Base-by-base conservation (phyloP, 2,113 vertebrate species). In the Sturnira hondurensis region DNA sequence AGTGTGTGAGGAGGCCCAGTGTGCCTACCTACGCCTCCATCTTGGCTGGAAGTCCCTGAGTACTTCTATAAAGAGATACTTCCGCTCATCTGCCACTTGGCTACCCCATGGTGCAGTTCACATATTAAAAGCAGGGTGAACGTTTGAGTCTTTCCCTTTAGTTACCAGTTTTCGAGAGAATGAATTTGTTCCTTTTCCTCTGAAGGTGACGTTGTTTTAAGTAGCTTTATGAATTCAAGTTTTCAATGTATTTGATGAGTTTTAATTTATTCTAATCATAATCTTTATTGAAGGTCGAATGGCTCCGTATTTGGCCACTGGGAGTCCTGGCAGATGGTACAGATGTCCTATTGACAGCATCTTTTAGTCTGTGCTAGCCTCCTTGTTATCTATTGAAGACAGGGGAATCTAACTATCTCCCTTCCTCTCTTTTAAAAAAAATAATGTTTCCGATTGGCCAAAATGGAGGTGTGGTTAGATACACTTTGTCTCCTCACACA, bases 231-330 rank as follows among this genome's bases (percentile, higher is more conserved):
- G 7, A 81, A 63, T 80, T 58, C 52, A 85, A 81, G 24, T 11
- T 47, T 80, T 90, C 85, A 88, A 15, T 31, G 33, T 45, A 68
- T 89, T 71, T 71, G 50, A 61, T 82, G 54, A 38, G 33, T 38
- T 88, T 92, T 26, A 78, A 65, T 83, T 80, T 24, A 58, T 94
- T 84, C 89, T 7, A 52, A 83, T 86, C 89, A 86, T 67, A 67
- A 86, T 83, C 61, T 91, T 89, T 67, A 41, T 9, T 22, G 28
- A 80, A 33, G 33, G 16, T 19, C 63, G 80, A 56, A 89, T 58
- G 38, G 28, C 50, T 81, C 63, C 11, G 6, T 65, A 68, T 88
- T 61, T 83, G 67, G 38, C 77, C 71, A 61, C 45, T 82, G 77
- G 50, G 58, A 67, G 43, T 33, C 24, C 52, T 81, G 38, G 11